Conservation (phyloP, 2,888 invertebrate species). For the Magallana nippona region DNA sequence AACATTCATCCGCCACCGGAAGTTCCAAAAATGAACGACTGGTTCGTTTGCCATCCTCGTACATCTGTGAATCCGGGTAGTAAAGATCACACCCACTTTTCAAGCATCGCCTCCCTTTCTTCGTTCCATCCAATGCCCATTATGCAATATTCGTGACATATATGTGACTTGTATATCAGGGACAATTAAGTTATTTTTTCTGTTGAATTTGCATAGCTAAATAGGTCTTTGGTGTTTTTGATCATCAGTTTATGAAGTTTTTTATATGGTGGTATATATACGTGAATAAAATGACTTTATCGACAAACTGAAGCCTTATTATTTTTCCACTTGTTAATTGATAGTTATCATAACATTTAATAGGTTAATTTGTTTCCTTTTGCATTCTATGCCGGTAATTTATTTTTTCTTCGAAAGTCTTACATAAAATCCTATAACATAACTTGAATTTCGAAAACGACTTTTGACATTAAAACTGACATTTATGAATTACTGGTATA, state of each 20-base stretch:
- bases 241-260: slow-evolving; percentile 11
- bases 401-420: too few species aligned
- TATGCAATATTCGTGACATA: slow-evolving; percentile 72
- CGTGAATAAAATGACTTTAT: too few species aligned
- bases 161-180: background rate
- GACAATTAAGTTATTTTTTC: background rate
- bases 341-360: too few species aligned
- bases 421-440: too few species aligned
- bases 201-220: background rate
- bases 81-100: slow-evolving; percentile 84
- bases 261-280: slow-evolving; percentile 12
- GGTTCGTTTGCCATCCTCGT: slow-evolving; percentile 88
- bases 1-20: slow-evolving; percentile 45
- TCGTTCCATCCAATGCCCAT: slow-evolving; percentile 73
- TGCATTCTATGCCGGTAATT: too few species aligned
- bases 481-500: too few species aligned
- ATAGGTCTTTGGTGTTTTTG: background rate
- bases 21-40: slow-evolving; percentile 86
- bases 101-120: slow-evolving; percentile 66
- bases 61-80: slow-evolving; percentile 84
- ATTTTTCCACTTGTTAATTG: too few species aligned
- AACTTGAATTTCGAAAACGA: too few species aligned
- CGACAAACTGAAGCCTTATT: too few species aligned
- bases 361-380: too few species aligned
- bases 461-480: too few species aligned